phyloP scores from a whole-genome alignment of 1,140 invertebrate species.

The Drosophila pseudoananassae region DNA sequence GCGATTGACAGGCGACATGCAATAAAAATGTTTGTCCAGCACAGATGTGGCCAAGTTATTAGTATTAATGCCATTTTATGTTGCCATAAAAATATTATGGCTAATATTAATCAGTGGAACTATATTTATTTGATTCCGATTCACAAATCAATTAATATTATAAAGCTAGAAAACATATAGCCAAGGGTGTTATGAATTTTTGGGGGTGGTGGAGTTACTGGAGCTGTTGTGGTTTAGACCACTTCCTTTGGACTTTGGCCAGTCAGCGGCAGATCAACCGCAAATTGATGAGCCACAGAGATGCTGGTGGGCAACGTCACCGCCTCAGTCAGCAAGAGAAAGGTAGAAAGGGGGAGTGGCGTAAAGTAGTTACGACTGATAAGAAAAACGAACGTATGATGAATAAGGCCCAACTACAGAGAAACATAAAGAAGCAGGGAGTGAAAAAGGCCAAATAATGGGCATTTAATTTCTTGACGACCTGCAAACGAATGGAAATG shows the following conservation, averaged over 20 bases:
- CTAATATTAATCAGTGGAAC: not conserved
- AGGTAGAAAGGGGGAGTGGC: conserved; percentile 4
- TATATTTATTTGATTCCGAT: not conserved
- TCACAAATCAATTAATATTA: not conserved
- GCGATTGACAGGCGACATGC: conserved; percentile 51
- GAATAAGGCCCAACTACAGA: conserved; percentile 30
- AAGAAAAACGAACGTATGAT: conserved; percentile 54
- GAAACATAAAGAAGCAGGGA: conserved; percentile 16
- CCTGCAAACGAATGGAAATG: conserved; percentile 60
- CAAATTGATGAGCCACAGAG: conserved; percentile 54
- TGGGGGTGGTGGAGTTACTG: not conserved
- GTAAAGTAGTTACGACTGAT: conserved; percentile 56
- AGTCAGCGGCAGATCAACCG: conserved; percentile 27
- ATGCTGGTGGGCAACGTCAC: conserved; percentile 8
- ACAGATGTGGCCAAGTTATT: conserved; percentile 7
- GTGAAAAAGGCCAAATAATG: conserved; percentile 47
- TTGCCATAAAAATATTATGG: not conserved
- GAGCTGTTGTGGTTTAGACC: conserved; percentile 9
- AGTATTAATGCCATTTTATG: not conserved
- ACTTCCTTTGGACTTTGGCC: conserved; percentile 11
- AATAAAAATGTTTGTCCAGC: conserved; percentile 41
- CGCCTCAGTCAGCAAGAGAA: conserved; percentile 11
- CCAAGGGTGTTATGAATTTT: not conserved
- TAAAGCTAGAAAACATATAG: not conserved
- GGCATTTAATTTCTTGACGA: conserved; percentile 66